Evolutionary conservation across 2,113 vertebrate genomes (phyloP), one percentile per base, ranked within the genome.

Genomic region (Smithornis capensis): DNA sequence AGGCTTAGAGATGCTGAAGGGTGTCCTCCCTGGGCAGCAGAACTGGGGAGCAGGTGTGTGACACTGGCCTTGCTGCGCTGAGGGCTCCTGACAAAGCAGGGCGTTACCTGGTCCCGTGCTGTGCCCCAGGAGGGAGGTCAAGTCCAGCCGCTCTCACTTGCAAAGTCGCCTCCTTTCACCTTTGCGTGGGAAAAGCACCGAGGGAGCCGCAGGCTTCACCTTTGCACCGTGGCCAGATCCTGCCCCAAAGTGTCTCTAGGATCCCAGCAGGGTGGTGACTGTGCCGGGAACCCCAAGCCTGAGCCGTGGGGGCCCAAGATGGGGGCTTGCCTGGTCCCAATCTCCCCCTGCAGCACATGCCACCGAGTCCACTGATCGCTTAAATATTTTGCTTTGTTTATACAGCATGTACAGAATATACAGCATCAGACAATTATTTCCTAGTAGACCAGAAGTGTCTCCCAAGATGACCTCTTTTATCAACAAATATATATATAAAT

Each of bases 401-500:
- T 97, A 93, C 92, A 94, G 80, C 89, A 91, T 95, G 83, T 85
- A 96, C 89, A 96, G 59, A 92, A 94, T 92, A 93, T 95, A 96
- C 79, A 95, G 37, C 74, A 70, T 87, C 3, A 3, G 83, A 63
- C 68, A 71, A 52, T 73, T 87, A 69, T 73, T 94, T 96, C 44
- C 80, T 84, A 92, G 93, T 78, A 94, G 92, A 94, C 74, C 79
- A 93, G 77, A 55, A 86, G 52, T 28, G 40, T 94, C 91, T 96
- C 56, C 94, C 94, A 89, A 81, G 88, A 64, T 90, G 89, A 87
- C 69, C 91, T 83, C 79, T 83, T 94, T 68, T 87, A 92, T 94
- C 92, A 91, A 95, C 70, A 95, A 94, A 93, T 91, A 95, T 89
- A 95, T 87, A 89, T 92, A 89, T 95, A 95, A 92, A 70, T 81